Conservation (phyloP, 2,888 invertebrate genomes). For the Resseliella maxima region DNA sequence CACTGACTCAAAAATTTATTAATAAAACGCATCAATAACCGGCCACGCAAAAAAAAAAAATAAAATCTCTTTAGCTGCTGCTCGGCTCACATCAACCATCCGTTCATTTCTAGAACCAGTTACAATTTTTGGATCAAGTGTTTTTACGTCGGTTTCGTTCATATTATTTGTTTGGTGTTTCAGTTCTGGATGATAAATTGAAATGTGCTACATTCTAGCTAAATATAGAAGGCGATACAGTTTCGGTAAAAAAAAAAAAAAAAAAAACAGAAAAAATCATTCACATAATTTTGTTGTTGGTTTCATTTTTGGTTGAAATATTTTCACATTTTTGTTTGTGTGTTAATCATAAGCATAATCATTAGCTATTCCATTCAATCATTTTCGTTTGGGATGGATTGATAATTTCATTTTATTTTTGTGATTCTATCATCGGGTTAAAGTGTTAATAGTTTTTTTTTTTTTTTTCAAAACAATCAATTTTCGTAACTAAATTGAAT, state of each 20-base stretch:
- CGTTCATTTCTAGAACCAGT: not conserved
- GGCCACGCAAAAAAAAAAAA: slow-evolving; percentile 55
- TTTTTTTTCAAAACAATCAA: too few relatives aligned
- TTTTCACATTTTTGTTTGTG: not conserved
- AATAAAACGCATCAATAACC: slow-evolving; percentile 53
- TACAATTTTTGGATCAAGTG: slow-evolving; percentile 36
- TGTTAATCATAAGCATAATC: not conserved
- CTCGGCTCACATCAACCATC: not conserved
- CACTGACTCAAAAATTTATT: not conserved
- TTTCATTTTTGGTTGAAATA: not conserved
- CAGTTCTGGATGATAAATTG: slow-evolving; percentile 52
- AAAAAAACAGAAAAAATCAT: not conserved
- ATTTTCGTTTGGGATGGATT: not conserved
- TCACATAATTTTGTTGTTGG: not conserved
- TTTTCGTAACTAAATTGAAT: not conserved
- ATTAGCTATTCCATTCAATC: not conserved
- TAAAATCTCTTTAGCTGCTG: not conserved
- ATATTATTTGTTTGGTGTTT: slow-evolving; percentile 1
- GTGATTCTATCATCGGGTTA: not conserved
- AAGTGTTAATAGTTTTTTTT: not conserved
- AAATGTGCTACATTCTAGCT: slow-evolving; percentile 56
- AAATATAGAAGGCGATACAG: slow-evolving; percentile 56
- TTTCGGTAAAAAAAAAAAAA: slow-evolving; percentile 52
- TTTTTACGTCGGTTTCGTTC: not conserved
- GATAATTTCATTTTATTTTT: not conserved